phyloP scores from a whole-genome alignment of 2,888 invertebrate species.

The Drosophila paranaensis region DNA sequence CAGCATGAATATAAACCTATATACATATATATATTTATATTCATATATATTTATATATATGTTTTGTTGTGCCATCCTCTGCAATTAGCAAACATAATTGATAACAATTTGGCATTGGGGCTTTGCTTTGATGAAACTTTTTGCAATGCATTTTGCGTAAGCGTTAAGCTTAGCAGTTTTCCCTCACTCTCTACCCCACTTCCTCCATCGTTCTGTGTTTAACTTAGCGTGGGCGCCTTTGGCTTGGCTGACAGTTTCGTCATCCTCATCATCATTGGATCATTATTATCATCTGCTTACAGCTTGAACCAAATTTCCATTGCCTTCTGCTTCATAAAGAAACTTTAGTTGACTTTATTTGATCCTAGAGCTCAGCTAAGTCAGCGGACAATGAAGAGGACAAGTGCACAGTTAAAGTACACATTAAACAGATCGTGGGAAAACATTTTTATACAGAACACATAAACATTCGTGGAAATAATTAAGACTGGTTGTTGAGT shows the following conservation, averaged over 20 bases:
- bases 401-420: not conserved
- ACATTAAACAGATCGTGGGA: slow-evolving; percentile 23
- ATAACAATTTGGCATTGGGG: slow-evolving; percentile 29
- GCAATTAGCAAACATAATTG: slow-evolving; percentile 61
- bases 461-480: not conserved
- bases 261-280: slow-evolving; percentile 12
- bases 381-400: not conserved
- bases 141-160: slow-evolving; percentile 56
- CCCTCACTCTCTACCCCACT: not conserved
- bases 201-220: not conserved
- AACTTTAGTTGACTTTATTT: slow-evolving; percentile 6
- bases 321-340: slow-evolving; percentile 10
- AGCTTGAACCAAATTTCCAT: slow-evolving; percentile 1
- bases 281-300: not conserved
- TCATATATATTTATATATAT: not conserved
- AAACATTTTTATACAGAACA: not conserved
- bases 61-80: slow-evolving; percentile 30
- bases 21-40: not conserved
- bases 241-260: slow-evolving; percentile 41
- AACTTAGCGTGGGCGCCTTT: slow-evolving; percentile 32
- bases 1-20: slow-evolving; percentile 3
- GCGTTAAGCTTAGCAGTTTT: slow-evolving; percentile 13
- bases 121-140: slow-evolving; percentile 9
- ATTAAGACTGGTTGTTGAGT: not conserved
- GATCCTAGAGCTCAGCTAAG: slow-evolving; percentile 22